Percentiles rank a stretch among this genome's conserved stretches.
Evolutionary conservation across 1,140 invertebrate species (phyloP).

Genomic region (Aculops lycopersici): DNA sequence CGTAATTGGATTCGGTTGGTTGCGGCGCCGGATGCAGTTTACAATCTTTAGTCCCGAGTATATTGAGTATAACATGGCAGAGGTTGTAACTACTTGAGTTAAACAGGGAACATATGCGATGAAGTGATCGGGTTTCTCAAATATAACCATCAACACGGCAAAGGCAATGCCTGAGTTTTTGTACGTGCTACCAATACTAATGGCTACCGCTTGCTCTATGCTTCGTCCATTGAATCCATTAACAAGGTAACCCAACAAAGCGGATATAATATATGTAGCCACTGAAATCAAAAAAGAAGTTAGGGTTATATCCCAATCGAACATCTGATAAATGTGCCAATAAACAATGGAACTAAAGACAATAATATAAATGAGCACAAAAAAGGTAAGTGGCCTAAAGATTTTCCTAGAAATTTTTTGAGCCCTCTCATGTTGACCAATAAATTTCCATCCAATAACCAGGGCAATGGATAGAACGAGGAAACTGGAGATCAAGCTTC

Average conservation of each 20-base stretch:
- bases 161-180: neutral
- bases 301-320: neutral
- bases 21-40: too few species aligned
- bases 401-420: too few species aligned
- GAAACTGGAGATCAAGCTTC: neutral
- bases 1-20: too few species aligned
- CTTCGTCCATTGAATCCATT: neutral
- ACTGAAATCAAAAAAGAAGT: neutral
- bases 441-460: neutral
- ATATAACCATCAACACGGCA: neutral
- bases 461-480: neutral
- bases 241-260: neutral
- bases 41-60: too few species aligned
- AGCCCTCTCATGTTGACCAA: too few species aligned
- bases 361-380: neutral
- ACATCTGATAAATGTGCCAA: neutral
- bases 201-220: too few species aligned
- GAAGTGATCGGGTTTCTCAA: neutral
- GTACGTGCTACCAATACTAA: neutral
- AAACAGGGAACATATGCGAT: neutral
- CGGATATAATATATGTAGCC: neutral
- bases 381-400: neutral
- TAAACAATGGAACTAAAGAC: neutral
- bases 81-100: neutral
- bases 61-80: neutral